These are phyloP conservation scores for Drosophila colorata DNA, from an alignment of 2,888 invertebrate species.

Conservation along the genomic window DNA sequence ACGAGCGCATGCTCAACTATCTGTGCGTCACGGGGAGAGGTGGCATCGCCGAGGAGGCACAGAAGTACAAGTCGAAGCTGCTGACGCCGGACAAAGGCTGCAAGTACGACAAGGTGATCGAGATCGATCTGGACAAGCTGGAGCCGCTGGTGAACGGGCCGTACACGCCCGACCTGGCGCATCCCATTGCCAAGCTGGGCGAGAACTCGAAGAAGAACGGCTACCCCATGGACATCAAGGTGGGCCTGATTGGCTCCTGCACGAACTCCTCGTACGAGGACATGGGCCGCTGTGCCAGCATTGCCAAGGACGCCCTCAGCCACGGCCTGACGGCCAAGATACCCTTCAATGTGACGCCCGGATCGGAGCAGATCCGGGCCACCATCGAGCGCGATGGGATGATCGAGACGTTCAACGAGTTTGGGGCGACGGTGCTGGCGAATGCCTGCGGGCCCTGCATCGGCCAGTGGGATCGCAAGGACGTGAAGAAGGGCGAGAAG, in stretches of 20 bases:
- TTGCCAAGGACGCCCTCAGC: conserved; percentile 94
- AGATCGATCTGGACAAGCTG: conserved; percentile 95
- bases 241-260: conserved; percentile 98
- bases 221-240: conserved; percentile 97
- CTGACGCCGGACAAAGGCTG: conserved; percentile 93
- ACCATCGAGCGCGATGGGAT: conserved; percentile 99
- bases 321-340: conserved; percentile 97
- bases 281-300: conserved; percentile 98
- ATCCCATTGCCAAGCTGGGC: conserved; percentile 97
- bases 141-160: conserved; percentile 99
- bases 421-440: conserved; percentile 97
- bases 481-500: conserved; percentile 99
- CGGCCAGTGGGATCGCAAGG: conserved; percentile 99
- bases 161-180: conserved; percentile 99
- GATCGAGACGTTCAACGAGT: conserved; percentile 92
- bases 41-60: conserved; percentile 90
- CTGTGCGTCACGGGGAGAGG: conserved; percentile 92
- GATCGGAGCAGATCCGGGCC: conserved; percentile 98
- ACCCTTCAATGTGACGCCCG: conserved; percentile 99
- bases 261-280: conserved; percentile 99
- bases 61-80: conserved; percentile 88
- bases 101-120: conserved; percentile 95
- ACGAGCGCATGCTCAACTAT: conserved; percentile 96
- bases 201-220: conserved; percentile 93
- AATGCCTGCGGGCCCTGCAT: conserved; percentile 99